Conservation (phyloP, 2,797 vertebrate genomes). For the Lophius americanus region DNA sequence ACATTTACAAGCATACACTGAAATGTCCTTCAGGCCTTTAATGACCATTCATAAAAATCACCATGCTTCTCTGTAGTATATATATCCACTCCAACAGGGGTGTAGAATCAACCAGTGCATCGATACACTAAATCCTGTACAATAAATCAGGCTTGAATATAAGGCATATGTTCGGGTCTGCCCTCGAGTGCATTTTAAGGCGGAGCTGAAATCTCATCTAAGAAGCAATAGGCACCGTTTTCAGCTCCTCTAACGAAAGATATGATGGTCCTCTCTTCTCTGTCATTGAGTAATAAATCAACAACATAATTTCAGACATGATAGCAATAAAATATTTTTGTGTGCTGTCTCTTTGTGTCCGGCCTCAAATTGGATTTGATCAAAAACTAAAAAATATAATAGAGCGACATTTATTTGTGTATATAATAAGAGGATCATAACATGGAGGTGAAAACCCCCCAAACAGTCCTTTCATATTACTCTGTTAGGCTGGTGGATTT, state of each 20-base stretch:
- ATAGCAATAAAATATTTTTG: conserved; percentile 52
- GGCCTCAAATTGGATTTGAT: conserved; percentile 23
- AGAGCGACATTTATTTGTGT: conserved; percentile 42
- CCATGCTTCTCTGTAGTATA: conserved; percentile 15
- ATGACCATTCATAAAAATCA: conserved; percentile 26
- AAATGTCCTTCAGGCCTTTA: conserved; percentile 21
- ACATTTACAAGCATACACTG: background rate
- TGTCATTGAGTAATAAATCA: conserved; percentile 62
- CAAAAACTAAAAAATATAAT: background rate
- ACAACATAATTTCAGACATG: conserved; percentile 40
- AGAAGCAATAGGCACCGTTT: conserved; percentile 27
- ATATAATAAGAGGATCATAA: conserved; percentile 40
- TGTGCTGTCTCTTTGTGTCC: conserved; percentile 19
- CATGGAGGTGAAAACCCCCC: conserved; percentile 30
- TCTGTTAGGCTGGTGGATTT: conserved; percentile 20
- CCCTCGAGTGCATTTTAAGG: conserved; percentile 42
- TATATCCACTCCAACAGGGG: conserved; percentile 20
- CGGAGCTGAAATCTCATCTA: conserved; percentile 58
- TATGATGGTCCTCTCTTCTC: conserved; percentile 36
- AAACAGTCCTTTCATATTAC: conserved; percentile 21
- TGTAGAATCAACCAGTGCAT: conserved; percentile 47
- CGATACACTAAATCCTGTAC: conserved; percentile 24
- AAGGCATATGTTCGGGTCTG: conserved; percentile 32
- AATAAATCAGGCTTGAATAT: conserved; percentile 56
- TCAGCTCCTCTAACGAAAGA: conserved; percentile 54